These are phyloP conservation scores for Zaprionus vittiger DNA, from an alignment of 1,140 invertebrate species.

Conservation along the genomic window DNA sequence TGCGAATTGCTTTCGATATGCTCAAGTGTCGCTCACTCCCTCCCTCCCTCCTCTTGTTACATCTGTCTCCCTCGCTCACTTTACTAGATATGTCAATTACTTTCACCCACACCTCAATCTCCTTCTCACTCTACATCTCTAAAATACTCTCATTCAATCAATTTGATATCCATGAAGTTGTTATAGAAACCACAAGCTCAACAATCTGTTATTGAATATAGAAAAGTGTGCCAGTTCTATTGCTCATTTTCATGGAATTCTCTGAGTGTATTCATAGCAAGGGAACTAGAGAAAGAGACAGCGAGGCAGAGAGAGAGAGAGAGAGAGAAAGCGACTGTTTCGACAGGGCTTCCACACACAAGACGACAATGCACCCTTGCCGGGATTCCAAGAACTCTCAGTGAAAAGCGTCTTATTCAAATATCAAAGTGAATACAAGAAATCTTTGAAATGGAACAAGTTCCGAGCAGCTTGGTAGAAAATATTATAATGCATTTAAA, in stretches of 20 bases:
- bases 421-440: background rate
- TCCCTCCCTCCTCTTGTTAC: background rate
- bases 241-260: background rate
- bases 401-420: background rate
- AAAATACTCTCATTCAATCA: slow-evolving; percentile 14
- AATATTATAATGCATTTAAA: too few species aligned
- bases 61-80: background rate
- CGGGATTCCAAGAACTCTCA: background rate
- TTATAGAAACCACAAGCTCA: slow-evolving; percentile 20
- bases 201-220: slow-evolving; percentile 13
- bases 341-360: background rate
- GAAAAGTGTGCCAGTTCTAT: background rate
- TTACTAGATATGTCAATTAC: slow-evolving; percentile 38
- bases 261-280: background rate
- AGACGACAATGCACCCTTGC: background rate
- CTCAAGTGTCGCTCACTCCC: slow-evolving; percentile 4
- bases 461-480: background rate
- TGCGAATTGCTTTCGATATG: slow-evolving; percentile 2
- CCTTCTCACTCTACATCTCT: background rate
- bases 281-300: background rate
- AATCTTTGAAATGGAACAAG: background rate
- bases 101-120: background rate
- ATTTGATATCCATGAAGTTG: slow-evolving; percentile 17
- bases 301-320: background rate
- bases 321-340: background rate